Base-by-base conservation (phyloP, 1,140 invertebrate species). In the Ceratoteleas bidentatus region DNA sequence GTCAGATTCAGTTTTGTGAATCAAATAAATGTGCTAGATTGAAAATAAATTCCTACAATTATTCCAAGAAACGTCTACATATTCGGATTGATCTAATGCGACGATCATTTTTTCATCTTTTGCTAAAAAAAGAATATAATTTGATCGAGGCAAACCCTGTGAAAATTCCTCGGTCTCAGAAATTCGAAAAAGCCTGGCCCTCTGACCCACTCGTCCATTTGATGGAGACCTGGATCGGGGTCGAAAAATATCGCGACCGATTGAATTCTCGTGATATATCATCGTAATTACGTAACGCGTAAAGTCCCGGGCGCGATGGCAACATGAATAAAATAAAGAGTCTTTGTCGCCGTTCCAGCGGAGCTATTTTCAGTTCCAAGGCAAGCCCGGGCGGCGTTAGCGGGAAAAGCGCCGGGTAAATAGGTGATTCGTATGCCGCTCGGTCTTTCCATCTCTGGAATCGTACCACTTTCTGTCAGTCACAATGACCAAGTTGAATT, bases 391-490 rank as follows among this genome's bases (percentile, higher is more conserved):
- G 80, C 85, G 76, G 83, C 84, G 86, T 87, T 87, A 85, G 86
- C 85, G 84, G 83, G n/a, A 84, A 87, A 87, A 58, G 62, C 78
- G 84, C 84, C 75, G 76, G 84, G 83, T 88, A 91, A 91, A 86
- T 84, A 91, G 90, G 89, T 76, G 86, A 90, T 90, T 91, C 90
- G 90, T 90, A 91, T 90, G 90, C 90, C 75, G 83, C 83, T 86
- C 84, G 88, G 88, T 88, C 87, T 87, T 91, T 90, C 87, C 87
- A 90, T 91, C 90, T 88, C 85, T 76, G 62, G 83, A 90, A 89
- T 88, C 87, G 86, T 86, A 84, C 75, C 69, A 84, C 73, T 89
- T 90, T 90, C 87, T 90, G 89, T 90, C 90, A 91, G 89, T 90
- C 90, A 90, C 88, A 90, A 90, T 90, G 88, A 88, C 86, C 84